Evolutionary conservation across 2,113 vertebrate species (phyloP), one percentile per base, ranked within the genome.

Genomic region (Nasalis larvatus): DNA sequence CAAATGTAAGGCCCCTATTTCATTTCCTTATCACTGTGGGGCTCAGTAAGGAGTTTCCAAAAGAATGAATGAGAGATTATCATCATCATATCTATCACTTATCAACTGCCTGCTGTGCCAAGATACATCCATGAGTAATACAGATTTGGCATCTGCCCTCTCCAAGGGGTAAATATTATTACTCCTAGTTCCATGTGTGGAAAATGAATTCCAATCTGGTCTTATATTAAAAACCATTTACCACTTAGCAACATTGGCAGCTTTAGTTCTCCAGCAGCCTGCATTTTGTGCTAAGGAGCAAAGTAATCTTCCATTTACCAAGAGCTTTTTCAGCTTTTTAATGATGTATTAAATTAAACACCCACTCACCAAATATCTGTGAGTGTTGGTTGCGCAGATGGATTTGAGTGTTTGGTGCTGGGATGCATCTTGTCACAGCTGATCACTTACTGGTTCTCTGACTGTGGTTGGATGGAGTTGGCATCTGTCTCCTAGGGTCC

Each of bases 261-360:
- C 91, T 49, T 91, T 89, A 42, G 90, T 66, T 91, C 88, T 98
- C 83, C 77, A 87, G 91, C 63, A 95, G 84, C 60, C 68, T 56
- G 20, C 18, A 17, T 86, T 91, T 95, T 80, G 76, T 96, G 94
- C 86, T 89, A 89, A 89, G 68, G 71, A 93, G 18, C 37, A 89
- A 86, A 86, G 76, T 91, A 93, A 95, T 89, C 83, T 95, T 86
- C 69, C 17, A 77, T 86, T 91, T 95, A 77, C 80, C 35, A 86
- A 92, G 20, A 86, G n/a, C 25, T 91, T 96, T 90, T 93, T 74
- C 30, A 66, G 74, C 40, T 80, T 94, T 96, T 94, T 84, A 91
- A 96, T 91, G 93, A 93, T 81, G 37, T 93, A 91, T 95, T 91
- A 91, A 95, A 80, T 89, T 89, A 97, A 96, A 93, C 82, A 84